A percentile compares a stretch with the other conserved stretches of the same genome.
Conservation (phyloP, 1,140 invertebrate genomes). For the Drosophila arawakana region DNA sequence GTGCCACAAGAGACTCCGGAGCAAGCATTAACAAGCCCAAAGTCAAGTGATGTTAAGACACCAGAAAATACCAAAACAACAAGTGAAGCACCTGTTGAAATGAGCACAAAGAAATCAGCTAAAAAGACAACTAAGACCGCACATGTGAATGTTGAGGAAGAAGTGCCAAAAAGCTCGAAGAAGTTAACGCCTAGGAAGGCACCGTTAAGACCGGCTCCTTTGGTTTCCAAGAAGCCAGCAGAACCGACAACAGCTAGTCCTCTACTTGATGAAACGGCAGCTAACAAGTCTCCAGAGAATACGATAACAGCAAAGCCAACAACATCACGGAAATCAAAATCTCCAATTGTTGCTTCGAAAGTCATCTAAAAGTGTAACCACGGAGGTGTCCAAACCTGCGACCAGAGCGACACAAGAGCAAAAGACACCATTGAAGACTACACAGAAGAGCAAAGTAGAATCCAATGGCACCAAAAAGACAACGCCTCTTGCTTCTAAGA, state of each 20-base stretch:
- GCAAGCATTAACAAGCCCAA: not conserved
- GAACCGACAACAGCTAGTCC: not conserved
- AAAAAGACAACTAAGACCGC: too few species aligned
- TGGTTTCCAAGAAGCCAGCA: not conserved
- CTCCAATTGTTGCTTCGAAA: not conserved
- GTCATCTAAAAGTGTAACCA: not conserved
- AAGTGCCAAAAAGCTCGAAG: not conserved
- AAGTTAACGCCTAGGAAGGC: not conserved
- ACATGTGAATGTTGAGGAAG: not conserved
- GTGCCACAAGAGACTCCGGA: not conserved
- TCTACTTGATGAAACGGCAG: not conserved
- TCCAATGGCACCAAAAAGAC: not conserved
- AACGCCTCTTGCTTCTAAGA: not conserved
- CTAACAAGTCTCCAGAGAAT: not conserved
- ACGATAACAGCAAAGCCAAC: not conserved
- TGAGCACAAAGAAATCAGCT: too few species aligned
- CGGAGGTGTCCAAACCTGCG: not conserved
- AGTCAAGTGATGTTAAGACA: not conserved
- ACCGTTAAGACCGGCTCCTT: not conserved
- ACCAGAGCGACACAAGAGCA: not conserved
- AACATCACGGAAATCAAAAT: not conserved
- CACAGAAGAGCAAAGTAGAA: not conserved
- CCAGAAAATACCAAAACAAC: too few species aligned
- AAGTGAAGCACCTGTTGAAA: too few species aligned
- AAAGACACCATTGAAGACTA: not conserved